A percentile compares a stretch with the other conserved stretches of the same genome.
phyloP scores from a whole-genome alignment of 1,140 invertebrate species.

The Pogonomyrmex californicus region DNA sequence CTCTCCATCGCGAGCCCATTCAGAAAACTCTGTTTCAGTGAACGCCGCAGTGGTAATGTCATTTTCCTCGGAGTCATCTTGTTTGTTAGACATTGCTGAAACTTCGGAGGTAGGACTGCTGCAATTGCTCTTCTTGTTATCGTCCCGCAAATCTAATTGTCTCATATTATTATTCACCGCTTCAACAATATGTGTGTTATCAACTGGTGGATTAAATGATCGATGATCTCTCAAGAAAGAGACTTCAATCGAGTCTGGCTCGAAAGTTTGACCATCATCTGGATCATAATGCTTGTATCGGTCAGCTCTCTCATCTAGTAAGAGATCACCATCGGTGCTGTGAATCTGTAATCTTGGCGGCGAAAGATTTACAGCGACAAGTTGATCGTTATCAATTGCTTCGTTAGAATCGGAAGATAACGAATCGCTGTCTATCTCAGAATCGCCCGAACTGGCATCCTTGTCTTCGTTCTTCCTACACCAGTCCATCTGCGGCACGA shows the following conservation, averaged over 20 bases:
- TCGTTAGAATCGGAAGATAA: constrained; percentile 85
- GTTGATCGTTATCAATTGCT: constrained; percentile 64
- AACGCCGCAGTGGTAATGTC: constrained; percentile 90
- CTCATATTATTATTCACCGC: constrained; percentile 81
- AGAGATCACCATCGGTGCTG: constrained; percentile 80
- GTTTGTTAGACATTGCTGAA: constrained; percentile 82
- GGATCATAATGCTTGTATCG: constrained; percentile 73
- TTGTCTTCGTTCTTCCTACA: constrained; percentile 82
- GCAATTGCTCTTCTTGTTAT: constrained; percentile 82
- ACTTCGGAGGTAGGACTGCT: constrained; percentile 85
- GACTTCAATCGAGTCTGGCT: constrained; percentile 85
- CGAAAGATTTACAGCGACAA: constrained; percentile 70
- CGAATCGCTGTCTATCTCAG: constrained; percentile 89
- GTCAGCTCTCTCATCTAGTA: constrained; percentile 83
- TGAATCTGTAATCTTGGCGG: constrained; percentile 83
- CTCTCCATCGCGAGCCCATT: constrained; percentile 93
- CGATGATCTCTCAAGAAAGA: constrained; percentile 60
- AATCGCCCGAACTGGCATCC: constrained; percentile 81
- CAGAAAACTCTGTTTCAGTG: constrained; percentile 94
- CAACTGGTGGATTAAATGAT: not conserved
- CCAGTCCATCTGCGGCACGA: constrained; percentile 90
- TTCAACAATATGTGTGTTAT: constrained; percentile 54
- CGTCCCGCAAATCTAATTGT: constrained; percentile 81
- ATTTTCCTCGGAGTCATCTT: constrained; percentile 86
- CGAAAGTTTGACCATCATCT: constrained; percentile 80